Percentiles rank a stretch among this genome's conserved stretches.
phyloP scores from a whole-genome alignment of 2,888 invertebrate genomes.

The Ornithoptera priamus region DNA sequence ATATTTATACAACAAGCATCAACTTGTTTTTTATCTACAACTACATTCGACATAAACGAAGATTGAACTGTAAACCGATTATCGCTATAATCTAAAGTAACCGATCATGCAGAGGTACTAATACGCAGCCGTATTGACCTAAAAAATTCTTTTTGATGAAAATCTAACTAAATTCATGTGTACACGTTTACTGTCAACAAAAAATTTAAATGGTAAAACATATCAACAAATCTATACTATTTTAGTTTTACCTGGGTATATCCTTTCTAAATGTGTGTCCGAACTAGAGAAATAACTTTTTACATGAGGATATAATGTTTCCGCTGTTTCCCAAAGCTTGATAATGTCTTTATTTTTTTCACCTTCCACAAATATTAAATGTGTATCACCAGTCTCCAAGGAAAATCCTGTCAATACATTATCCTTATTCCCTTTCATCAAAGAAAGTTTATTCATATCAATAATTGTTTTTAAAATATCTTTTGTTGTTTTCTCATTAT shows the following conservation, averaged over 20 bases:
- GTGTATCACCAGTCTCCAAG: constrained; percentile 55
- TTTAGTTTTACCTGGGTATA: constrained; percentile 57
- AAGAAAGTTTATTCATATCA: constrained; percentile 50
- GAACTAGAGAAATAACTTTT: constrained; percentile 58
- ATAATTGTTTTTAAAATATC: constrained; percentile 45
- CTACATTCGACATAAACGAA: no score
- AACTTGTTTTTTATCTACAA: no score
- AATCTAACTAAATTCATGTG: no score
- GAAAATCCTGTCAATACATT: constrained; percentile 62
- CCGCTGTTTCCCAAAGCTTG: constrained; percentile 57
- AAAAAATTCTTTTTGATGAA: no score
- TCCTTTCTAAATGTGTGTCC: constrained; percentile 49
- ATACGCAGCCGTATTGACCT: no score
- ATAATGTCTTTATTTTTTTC: constrained; percentile 57
- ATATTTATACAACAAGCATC: no score
- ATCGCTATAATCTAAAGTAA: no score
- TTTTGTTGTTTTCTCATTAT: constrained; percentile 42
- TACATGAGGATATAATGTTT: constrained; percentile 50
- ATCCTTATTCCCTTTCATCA: constrained; percentile 34
- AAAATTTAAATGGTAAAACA: no score
- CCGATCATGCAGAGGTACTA: no score
- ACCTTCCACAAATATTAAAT: constrained; percentile 62
- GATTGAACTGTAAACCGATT: no score
- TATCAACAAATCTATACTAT: no score
- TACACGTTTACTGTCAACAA: no score